These are phyloP conservation scores for Siniperca scherzeri DNA, from an alignment of 2,797 vertebrate genomes.

Conservation along the genomic window DNA sequence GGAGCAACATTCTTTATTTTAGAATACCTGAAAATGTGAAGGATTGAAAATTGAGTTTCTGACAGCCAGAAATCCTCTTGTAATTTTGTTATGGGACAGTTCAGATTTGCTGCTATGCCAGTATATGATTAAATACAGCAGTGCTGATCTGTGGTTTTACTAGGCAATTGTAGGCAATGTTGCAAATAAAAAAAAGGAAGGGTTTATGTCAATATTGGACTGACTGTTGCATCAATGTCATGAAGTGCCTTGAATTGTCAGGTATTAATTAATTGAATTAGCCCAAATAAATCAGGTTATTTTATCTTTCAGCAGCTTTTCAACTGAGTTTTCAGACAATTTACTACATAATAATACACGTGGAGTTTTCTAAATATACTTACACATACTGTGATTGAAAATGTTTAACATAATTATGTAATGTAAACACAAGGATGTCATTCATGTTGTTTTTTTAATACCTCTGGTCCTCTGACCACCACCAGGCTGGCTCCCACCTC, in stretches of 20 bases:
- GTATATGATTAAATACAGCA: too few relatives aligned
- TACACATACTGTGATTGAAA: background rate
- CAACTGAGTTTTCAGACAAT: background rate
- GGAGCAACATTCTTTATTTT: background rate
- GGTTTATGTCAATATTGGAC: background rate
- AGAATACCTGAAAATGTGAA: background rate
- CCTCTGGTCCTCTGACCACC: constrained; percentile 87
- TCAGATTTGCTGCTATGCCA: background rate
- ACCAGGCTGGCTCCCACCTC: constrained; percentile 89
- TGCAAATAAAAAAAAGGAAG: background rate
- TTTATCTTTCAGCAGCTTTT: background rate
- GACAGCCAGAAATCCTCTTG: too few relatives aligned
- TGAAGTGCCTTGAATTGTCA: background rate
- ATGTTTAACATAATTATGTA: background rate
- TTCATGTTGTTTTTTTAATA: constrained; percentile 28
- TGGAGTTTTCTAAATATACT: background rate
- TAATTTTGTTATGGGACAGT: background rate
- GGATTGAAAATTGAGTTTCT: too few relatives aligned
- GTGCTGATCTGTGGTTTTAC: background rate
- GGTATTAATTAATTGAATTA: background rate
- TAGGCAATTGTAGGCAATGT: background rate
- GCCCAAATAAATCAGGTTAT: background rate
- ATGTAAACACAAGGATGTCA: background rate
- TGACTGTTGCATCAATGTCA: background rate
- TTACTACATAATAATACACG: background rate